Base-by-base conservation (phyloP, 2,113 vertebrate genomes). In the Albula goreensis region DNA sequence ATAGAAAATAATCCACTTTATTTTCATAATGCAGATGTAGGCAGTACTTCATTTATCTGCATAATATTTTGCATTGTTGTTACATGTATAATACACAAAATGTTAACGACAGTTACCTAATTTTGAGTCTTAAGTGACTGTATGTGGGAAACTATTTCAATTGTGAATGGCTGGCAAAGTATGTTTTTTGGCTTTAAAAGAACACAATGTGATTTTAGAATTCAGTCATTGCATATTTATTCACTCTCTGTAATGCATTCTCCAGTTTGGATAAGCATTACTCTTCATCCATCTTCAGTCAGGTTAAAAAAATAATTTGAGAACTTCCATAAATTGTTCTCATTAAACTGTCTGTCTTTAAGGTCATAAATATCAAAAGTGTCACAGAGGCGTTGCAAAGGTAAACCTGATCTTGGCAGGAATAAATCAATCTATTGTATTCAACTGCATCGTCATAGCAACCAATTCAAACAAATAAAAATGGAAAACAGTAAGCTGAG, bases 301-400 rank as follows among this genome's bases (percentile, higher is more conserved):
- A 80, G 10, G 48, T 80, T 3, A 66, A 50, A 80, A 80, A 80
- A 49, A 80, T 80, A 80, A 22, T 80, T 49, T 80, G 48, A 17
- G 78, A 15, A 11, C 50, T 12, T 50, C 78, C 41, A 80, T 80
- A 80, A 80, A 80, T 80, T 80, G 41, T 80, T 48, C 41, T 80
- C 25, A 80, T 49, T 48, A 50, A 80, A 50, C 78, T 80, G 78
- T 25, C 78, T 49, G 10, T 41, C 78, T 13, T 41, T 79, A 79
- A 13, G 31, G 49, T 80, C 78, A 80, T 80, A 80, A 80, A 80
- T 80, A 80, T 50, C 2, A 6, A 3, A 41, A 17, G 10, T 80
- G 48, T 80, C 78, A 80, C 13, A 80, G 78, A 50, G 78, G 78
- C 22, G 50, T 50, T 80, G 78, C 48, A 9, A 11, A 80, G 10